Evolutionary conservation across 2,797 vertebrate species (phyloP).

Genomic region (Myiotriccus ornatus): DNA sequence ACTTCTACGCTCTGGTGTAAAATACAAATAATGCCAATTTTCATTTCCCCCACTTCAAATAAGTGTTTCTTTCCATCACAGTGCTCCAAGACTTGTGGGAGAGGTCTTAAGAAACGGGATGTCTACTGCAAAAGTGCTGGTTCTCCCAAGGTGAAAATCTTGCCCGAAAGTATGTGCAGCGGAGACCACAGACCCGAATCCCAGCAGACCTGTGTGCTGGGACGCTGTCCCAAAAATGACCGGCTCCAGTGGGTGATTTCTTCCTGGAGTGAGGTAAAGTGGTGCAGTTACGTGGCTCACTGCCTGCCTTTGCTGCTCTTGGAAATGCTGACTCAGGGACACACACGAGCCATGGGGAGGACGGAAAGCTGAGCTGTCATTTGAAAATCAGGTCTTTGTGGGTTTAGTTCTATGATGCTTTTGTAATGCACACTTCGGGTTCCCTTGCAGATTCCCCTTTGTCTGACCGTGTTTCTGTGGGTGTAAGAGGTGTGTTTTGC

Average conservation of each 20-base stretch:
- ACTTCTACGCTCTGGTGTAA: not conserved
- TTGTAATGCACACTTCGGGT: not conserved
- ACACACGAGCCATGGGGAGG: not conserved
- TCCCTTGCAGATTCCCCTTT: not conserved
- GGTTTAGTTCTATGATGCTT: not conserved
- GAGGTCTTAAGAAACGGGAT: slow-evolving; percentile 86
- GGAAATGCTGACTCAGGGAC: not conserved
- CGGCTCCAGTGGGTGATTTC: slow-evolving; percentile 88
- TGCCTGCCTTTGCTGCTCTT: not conserved
- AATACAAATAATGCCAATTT: not conserved
- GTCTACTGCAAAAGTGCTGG: slow-evolving; percentile 84
- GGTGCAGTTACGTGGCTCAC: not conserved
- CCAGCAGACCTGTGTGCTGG: slow-evolving; percentile 89
- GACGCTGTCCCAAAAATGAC: slow-evolving; percentile 91
- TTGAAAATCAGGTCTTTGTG: not conserved
- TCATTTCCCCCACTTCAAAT: not conserved
- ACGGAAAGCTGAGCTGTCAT: not conserved
- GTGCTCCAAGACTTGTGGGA: slow-evolving; percentile 97
- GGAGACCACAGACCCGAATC: slow-evolving; percentile 79
- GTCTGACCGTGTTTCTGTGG: not conserved
- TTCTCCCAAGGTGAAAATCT: slow-evolving; percentile 71
- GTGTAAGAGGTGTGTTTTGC: not conserved
- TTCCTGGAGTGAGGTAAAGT: slow-evolving; percentile 90
- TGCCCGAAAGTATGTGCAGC: slow-evolving; percentile 86
- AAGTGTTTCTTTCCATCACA: slow-evolving; percentile 54